These are phyloP conservation scores for Oconnorella tubifera DNA, from an alignment of 2,888 invertebrate species.

Conservation along the genomic window DNA sequence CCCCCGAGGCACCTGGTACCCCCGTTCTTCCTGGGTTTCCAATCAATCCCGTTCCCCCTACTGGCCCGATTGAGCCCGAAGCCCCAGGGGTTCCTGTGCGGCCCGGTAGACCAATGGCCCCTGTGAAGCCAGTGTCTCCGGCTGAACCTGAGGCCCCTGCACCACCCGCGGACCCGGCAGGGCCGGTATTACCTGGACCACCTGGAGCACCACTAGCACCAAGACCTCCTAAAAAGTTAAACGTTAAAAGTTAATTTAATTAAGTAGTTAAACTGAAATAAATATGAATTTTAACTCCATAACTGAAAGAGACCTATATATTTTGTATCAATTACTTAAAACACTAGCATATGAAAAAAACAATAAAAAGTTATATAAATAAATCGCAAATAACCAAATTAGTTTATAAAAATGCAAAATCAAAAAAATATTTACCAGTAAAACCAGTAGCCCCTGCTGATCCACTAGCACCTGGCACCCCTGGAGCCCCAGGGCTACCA, in stretches of 20 bases:
- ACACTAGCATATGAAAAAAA: no score
- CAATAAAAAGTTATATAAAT: no score
- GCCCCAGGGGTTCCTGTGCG: slow-evolving; percentile 25
- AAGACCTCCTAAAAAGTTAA: no score
- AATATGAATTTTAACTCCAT: no score
- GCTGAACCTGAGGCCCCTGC: slow-evolving; percentile 17
- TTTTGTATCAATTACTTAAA: no score
- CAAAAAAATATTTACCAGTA: no score
- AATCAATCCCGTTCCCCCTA: slow-evolving; percentile 26
- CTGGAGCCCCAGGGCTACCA: slow-evolving; percentile 26
- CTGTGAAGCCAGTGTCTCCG: slow-evolving; percentile 65
- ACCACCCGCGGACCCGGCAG: slow-evolving; percentile 15
- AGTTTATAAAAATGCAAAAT: no score
- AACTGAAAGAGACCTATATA: no score
- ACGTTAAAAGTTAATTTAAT: no score
- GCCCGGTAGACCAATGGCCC: slow-evolving; percentile 58
- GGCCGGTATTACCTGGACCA: slow-evolving; percentile 45
- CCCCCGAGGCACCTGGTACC: slow-evolving; percentile 11
- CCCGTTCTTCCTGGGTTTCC: slow-evolving; percentile 25
- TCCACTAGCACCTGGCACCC: slow-evolving; percentile 8
- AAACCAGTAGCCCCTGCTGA: not conserved
- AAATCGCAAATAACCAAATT: no score
- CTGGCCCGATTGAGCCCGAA: slow-evolving; percentile 27
- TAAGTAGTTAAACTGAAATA: no score
- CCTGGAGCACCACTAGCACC: slow-evolving; percentile 23